Percentiles rank a stretch among this genome's conserved stretches.
Evolutionary conservation across 1,140 invertebrate genomes (phyloP).

Genomic region (Ips nitidus): DNA sequence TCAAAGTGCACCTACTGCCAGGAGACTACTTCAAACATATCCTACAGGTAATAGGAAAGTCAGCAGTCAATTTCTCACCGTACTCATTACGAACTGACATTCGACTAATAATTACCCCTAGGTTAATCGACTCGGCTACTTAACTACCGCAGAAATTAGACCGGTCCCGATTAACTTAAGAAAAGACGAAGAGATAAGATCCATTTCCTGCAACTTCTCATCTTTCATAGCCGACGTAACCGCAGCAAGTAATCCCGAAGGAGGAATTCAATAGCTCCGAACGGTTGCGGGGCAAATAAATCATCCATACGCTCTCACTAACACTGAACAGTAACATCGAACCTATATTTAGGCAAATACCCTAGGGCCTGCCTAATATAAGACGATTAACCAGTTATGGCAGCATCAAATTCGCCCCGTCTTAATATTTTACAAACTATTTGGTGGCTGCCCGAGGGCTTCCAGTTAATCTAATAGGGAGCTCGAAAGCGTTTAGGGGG

Average conservation of each 20-base stretch:
- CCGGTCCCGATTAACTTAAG: too few species aligned
- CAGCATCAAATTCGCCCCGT: constrained; percentile 19
- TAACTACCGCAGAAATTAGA: too few species aligned
- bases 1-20: too few species aligned
- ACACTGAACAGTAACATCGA: constrained; percentile 5
- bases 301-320: constrained; percentile 15
- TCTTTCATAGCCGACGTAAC: not conserved
- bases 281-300: constrained; percentile 13
- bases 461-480: constrained; percentile 19
- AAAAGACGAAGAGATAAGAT: too few species aligned
- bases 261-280: constrained; percentile 1
- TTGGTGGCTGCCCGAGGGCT: constrained; percentile 22
- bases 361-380: constrained; percentile 14
- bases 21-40: too few species aligned
- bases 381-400: constrained; percentile 29
- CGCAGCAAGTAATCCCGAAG: not conserved
- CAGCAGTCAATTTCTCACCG: too few species aligned
- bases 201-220: too few species aligned
- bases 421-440: constrained; percentile 32
- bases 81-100: too few species aligned
- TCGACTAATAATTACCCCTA: too few species aligned
- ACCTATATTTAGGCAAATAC: constrained; percentile 24
- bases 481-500: not conserved
- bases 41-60: too few species aligned
- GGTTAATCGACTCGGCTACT: too few species aligned